Conservation (phyloP, 2,888 invertebrate genomes). For the Steinernema hermaphroditum region DNA sequence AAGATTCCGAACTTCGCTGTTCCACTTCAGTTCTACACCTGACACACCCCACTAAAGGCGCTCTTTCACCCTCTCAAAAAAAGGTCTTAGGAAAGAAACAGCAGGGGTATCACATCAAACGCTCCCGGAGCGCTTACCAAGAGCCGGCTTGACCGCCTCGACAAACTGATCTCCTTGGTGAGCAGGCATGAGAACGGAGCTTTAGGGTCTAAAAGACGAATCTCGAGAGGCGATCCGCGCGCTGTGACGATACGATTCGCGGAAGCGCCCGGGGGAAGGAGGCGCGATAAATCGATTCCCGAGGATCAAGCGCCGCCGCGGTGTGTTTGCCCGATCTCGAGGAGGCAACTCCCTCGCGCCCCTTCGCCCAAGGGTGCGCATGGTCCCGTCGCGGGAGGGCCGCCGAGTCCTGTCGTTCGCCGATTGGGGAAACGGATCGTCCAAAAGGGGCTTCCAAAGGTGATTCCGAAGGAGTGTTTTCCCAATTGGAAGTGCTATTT, state of each 20-base stretch:
- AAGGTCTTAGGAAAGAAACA: too few species aligned
- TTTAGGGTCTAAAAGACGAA: neutral
- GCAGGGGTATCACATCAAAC: too few species aligned
- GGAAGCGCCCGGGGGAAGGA: neutral
- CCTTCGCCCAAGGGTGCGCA: neutral
- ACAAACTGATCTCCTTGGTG: slow-evolving; percentile 42
- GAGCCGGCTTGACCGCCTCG: slow-evolving; percentile 51
- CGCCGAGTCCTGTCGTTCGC: too few species aligned
- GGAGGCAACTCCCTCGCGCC: neutral
- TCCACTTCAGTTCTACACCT: too few species aligned
- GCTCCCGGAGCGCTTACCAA: too few species aligned
- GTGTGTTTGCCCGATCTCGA: neutral
- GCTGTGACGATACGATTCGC: neutral
- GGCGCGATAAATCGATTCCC: slow-evolving; percentile 1
- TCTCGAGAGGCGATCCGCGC: neutral
- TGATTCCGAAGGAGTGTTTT: neutral
- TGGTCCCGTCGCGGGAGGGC: too few species aligned
- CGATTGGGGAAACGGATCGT: too few species aligned
- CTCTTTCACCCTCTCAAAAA: too few species aligned
- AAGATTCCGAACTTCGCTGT: too few species aligned
- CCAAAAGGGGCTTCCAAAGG: too few species aligned
- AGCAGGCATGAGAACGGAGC: neutral
- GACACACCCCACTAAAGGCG: too few species aligned
- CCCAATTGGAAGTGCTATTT: neutral
- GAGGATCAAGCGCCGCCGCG: slow-evolving; percentile 7